Evolutionary conservation across 2,113 vertebrate species (phyloP).

Genomic region (Albula glossodonta): DNA sequence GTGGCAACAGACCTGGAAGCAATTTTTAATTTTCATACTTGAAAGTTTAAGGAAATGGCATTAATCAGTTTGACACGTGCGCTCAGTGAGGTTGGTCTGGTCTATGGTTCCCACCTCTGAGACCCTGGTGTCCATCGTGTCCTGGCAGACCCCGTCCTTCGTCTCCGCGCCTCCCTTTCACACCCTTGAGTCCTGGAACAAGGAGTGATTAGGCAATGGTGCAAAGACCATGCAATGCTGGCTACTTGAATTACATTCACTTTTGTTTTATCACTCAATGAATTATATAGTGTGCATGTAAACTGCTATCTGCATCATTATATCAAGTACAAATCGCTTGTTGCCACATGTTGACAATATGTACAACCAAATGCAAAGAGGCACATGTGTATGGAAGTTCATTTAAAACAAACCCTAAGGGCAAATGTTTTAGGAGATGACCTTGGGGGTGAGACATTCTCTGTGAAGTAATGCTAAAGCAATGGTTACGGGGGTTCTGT

Average conservation of each 20-base stretch:
- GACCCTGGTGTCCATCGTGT: conserved; percentile 61
- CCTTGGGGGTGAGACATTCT: background rate
- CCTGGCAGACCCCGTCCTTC: conserved; percentile 55
- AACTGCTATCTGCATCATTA: too few species aligned
- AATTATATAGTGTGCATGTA: too few species aligned
- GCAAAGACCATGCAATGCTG: background rate
- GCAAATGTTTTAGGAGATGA: too few species aligned
- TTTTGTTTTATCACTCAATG: background rate
- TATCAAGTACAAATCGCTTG: too few species aligned
- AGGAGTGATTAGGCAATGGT: background rate
- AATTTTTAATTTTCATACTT: background rate
- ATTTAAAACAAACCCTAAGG: too few species aligned
- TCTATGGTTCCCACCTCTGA: conserved; percentile 46
- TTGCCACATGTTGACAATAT: too few species aligned
- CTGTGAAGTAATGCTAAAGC: background rate
- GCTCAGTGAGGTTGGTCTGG: background rate
- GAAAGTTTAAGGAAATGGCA: too few species aligned
- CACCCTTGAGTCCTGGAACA: conserved; percentile 62
- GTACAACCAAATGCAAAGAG: too few species aligned
- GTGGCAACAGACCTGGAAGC: background rate
- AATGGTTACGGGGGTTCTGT: background rate
- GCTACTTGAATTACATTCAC: background rate
- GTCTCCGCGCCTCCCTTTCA: conserved; percentile 57
- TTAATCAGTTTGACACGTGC: background rate
- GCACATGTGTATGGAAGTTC: too few species aligned